Base-by-base conservation (phyloP, 2,113 vertebrate genomes). In the Opisthocomus hoazin region DNA sequence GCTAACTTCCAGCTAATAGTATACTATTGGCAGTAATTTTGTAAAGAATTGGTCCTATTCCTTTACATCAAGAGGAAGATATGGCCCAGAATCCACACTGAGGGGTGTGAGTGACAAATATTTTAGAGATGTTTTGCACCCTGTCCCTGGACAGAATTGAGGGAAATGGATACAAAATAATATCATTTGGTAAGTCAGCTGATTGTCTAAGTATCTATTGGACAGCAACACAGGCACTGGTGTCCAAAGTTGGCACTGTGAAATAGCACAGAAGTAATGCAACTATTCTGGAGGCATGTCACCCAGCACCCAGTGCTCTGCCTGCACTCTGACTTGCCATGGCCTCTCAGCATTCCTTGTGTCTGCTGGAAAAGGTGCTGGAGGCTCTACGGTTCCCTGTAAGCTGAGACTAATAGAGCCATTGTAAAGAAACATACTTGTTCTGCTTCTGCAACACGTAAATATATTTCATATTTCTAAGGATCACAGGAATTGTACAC, bases 301-400 rank as follows among this genome's bases (percentile, higher is more conserved):
- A 26, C 32, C 71, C 68, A 48, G 63, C 48, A 36, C 11, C 26
- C 21, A 15, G 27, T 6, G 17, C 32, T 39, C 66, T 80, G 27
- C 45, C 39, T 30, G 8, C 10, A 1, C 48, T 11, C 8, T 24
- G 60, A 27, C 36, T 41, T 71, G 48, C 39, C 0, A 0, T 13
- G 29, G 34, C 53, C 15, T 53, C 76, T 68, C 8, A 1, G 26
- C 30, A 11, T 79, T 79, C 48, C 39, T 14, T 22, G 16, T 12
- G 20, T 45, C 77, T 90, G 50, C 54, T 77, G 63, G 57, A 76
- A 83, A 50, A 17, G 10, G 23, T 36, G 24, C 58, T 57, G 86
- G 50, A 43, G 37, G 37, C 37, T 34, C 37, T 48, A 13, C 1
- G 1, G 39, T 51, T 77, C 45, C 36, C 58, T 69, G 17, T 50